Evolutionary conservation across 37 sponge, comb jelly and placozoan genomes (phyloP).

Genomic region (Bolinopsis microptera): DNA sequence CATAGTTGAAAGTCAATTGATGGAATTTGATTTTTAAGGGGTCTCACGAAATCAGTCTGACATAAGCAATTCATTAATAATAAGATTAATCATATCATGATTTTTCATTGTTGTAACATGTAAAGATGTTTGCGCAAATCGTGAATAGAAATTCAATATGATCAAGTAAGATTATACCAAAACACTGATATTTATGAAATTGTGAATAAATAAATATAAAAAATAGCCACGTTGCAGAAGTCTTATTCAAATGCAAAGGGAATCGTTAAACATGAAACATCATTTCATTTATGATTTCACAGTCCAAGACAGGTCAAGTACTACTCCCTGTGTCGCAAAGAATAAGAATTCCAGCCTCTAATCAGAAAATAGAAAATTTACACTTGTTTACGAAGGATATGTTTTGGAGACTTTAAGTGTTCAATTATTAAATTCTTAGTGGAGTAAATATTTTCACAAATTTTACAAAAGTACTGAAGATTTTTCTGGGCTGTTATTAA

Average conservation of each 20-base stretch:
- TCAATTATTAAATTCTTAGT: slow-evolving; percentile 53
- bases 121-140: no score
- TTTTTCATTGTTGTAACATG: no score
- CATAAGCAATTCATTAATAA: no score
- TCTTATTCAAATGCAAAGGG: background rate
- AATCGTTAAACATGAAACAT: no score
- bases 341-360: background rate
- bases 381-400: slow-evolving; percentile 22
- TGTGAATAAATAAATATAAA: background rate
- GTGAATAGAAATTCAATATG: no score
- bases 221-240: background rate
- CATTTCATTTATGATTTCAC: background rate
- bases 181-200: background rate
- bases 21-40: no score
- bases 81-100: no score
- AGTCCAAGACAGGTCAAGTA: no score
- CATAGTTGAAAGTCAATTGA: no score
- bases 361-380: background rate
- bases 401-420: slow-evolving; percentile 49
- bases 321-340: no score
- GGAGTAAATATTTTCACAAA: slow-evolving; percentile 47
- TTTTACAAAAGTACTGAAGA: slow-evolving; percentile 9
- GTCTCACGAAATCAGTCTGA: no score
- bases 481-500: slow-evolving; percentile 17
- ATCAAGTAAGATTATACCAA: no score